Conservation (phyloP, 2,888 invertebrate genomes). For the Andrena marginata region DNA sequence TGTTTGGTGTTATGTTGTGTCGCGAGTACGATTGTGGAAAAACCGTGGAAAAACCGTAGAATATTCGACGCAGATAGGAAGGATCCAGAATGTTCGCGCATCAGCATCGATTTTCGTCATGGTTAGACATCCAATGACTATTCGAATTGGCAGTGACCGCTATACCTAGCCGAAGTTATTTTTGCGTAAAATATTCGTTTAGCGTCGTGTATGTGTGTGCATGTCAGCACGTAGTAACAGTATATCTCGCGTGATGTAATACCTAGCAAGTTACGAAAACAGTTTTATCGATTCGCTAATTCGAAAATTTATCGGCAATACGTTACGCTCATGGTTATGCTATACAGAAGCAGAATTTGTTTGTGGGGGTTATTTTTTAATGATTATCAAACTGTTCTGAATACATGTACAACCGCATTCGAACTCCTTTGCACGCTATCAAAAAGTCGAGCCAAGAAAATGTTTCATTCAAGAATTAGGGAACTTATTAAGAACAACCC, state of each 20-base stretch:
- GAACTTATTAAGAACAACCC: not conserved
- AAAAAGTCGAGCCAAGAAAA: not conserved
- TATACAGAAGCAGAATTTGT: not conserved
- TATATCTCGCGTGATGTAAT: constrained; percentile 28
- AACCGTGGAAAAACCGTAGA: not conserved
- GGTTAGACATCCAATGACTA: not conserved
- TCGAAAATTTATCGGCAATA: constrained; percentile 4
- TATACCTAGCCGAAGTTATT: constrained; percentile 12
- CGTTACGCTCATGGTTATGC: not conserved
- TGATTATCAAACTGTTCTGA: constrained; percentile 9
- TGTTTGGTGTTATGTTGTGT: not conserved
- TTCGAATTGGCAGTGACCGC: not conserved
- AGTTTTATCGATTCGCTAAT: constrained; percentile 4
- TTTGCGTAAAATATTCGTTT: constrained; percentile 14
- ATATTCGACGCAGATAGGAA: not conserved
- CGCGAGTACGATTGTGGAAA: not conserved
- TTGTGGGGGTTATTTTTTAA: constrained; percentile 17
- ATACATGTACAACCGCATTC: not conserved
- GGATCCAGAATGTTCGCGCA: not conserved
- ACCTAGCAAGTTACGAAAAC: constrained; percentile 1
- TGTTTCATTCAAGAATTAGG: not conserved
- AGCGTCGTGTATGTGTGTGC: not conserved
- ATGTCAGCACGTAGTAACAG: constrained; percentile 9
- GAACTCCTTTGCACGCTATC: too few relatives aligned
- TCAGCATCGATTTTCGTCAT: constrained; percentile 11